phyloP scores from a whole-genome alignment of 2,888 invertebrate species.

The Phortica magna region DNA sequence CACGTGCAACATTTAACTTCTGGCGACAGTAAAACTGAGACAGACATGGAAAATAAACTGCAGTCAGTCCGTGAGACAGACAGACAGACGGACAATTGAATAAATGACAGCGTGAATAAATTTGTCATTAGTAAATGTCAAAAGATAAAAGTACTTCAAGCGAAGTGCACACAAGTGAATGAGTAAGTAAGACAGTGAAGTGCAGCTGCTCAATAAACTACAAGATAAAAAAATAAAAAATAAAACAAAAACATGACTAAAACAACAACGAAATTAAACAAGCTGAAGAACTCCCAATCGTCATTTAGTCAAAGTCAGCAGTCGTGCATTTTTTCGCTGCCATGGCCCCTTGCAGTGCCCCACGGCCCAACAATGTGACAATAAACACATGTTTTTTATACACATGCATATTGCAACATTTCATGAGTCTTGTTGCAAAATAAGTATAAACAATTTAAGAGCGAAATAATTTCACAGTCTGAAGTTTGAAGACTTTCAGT shows the following conservation, averaged over 20 bases:
- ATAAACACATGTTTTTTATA: conserved; percentile 29
- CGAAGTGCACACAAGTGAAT: conserved; percentile 4
- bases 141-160: conserved; percentile 62
- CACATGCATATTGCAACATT: conserved; percentile 3
- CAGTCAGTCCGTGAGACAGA: not conserved
- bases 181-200: conserved; percentile 19
- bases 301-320: conserved; percentile 6
- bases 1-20: conserved; percentile 29
- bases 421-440: conserved; percentile 12
- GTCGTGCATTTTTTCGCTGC: not conserved
- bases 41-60: not conserved
- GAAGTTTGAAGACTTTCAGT: not conserved
- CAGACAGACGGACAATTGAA: not conserved
- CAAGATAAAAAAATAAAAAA: not conserved
- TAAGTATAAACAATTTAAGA: conserved; percentile 19
- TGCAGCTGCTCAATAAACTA: conserved; percentile 55
- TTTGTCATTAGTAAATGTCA: conserved; percentile 71
- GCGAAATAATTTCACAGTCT: conserved; percentile 10
- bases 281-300: not conserved
- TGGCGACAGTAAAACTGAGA: conserved; percentile 3
- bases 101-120: conserved; percentile 70
- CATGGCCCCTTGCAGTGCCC: not conserved
- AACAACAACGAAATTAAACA: not conserved
- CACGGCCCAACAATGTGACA: conserved; percentile 12
- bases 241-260: not conserved